Conservation (phyloP, 2,113 vertebrate genomes). For the Forbesichthys agassizii region DNA sequence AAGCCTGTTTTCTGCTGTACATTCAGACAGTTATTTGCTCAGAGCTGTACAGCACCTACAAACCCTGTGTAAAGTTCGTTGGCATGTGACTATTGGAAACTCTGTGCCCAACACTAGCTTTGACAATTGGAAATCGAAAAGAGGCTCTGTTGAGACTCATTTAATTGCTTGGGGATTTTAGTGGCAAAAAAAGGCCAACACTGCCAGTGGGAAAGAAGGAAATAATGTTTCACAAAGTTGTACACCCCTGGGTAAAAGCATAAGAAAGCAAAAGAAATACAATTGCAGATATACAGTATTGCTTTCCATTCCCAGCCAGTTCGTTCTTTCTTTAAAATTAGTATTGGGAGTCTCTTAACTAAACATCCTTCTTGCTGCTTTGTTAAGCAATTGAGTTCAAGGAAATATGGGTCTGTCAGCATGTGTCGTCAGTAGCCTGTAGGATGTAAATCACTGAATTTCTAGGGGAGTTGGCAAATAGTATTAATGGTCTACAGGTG, state of each 20-base stretch:
- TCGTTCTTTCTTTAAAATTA: conserved; percentile 15
- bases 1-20: neutral
- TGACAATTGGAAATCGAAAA: conserved; percentile 39
- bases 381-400: conserved; percentile 27
- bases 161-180: conserved; percentile 57
- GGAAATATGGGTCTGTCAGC: conserved; percentile 46
- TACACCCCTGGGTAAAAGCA: neutral
- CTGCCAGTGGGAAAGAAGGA: conserved; percentile 10
- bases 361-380: conserved; percentile 19
- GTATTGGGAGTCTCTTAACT: neutral
- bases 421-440: conserved; percentile 47
- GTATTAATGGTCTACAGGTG: conserved; percentile 14
- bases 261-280: neutral
- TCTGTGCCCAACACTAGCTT: conserved; percentile 3
- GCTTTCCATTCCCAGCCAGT: neutral
- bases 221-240: neutral
- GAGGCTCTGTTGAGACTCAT: conserved; percentile 19
- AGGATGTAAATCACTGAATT: conserved; percentile 13
- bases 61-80: neutral
- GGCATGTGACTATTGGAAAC: conserved; percentile 6
- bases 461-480: neutral
- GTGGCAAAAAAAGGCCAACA: conserved; percentile 9
- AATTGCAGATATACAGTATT: conserved; percentile 20
- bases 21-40: neutral
- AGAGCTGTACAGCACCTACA: neutral